Evolutionary conservation across 2,888 invertebrate genomes (phyloP).

Genomic region (Meghimatium bilineatum): DNA sequence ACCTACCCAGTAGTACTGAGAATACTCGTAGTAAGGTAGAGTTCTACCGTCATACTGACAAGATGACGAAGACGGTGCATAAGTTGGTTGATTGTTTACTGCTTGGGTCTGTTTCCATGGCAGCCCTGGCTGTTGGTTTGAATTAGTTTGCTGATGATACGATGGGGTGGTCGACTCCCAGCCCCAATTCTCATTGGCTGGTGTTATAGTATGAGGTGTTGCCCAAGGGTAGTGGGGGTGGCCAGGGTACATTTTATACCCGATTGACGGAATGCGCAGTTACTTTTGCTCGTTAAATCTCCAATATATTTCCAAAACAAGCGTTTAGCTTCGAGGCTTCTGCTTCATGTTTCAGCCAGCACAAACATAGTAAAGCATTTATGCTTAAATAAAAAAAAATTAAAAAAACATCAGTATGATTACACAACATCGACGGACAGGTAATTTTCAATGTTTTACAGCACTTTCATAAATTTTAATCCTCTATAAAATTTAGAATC

Average conservation of each 20-base stretch:
- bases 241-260: conserved; percentile 26
- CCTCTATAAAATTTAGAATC: neutral
- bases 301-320: neutral
- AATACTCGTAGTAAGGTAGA: neutral
- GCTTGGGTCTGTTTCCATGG: conserved; percentile 24
- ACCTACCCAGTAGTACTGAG: conserved; percentile 17
- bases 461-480: neutral
- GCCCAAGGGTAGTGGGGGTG: conserved; percentile 35
- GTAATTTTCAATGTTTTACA: neutral
- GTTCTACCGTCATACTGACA: neutral
- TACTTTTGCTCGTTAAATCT: neutral
- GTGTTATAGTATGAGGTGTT: conserved; percentile 1
- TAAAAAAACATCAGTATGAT: too few species aligned
- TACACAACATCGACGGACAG: too few species aligned
- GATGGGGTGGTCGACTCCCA: conserved; percentile 4
- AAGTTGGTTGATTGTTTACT: neutral
- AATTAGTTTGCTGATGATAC: conserved; percentile 9
- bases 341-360: neutral
- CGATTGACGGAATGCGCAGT: neutral
- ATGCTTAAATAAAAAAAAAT: too few species aligned
- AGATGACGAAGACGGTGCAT: neutral
- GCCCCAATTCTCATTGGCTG: conserved; percentile 26
- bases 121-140: conserved; percentile 18
- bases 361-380: neutral
- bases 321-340: neutral